These are phyloP conservation scores for Microcaecilia unicolor DNA, from an alignment of 2,797 vertebrate species.

Conservation along the genomic window DNA sequence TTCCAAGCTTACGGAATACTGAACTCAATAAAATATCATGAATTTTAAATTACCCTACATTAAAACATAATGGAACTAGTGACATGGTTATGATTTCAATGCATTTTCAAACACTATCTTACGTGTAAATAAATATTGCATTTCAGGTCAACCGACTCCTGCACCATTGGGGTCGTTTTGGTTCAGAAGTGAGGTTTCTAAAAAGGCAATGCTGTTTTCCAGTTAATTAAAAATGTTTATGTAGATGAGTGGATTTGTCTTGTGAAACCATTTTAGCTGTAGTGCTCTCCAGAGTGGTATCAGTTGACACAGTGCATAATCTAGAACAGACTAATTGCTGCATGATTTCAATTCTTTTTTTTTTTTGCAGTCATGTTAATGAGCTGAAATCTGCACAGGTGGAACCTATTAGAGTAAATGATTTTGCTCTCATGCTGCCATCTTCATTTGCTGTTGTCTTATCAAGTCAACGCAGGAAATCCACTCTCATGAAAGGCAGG, in stretches of 20 bases:
- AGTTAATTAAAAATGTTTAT: constrained; percentile 73
- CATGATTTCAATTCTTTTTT: constrained; percentile 70
- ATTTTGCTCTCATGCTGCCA: constrained; percentile 64
- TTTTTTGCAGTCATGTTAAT: constrained; percentile 71
- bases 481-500: constrained; percentile 57
- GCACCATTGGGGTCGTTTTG: constrained; percentile 44
- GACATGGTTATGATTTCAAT: constrained; percentile 37
- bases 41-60: too few relatives aligned
- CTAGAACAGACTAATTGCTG: constrained; percentile 71
- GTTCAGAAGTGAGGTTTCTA: constrained; percentile 54
- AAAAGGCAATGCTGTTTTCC: constrained; percentile 60
- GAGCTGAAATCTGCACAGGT: constrained; percentile 61
- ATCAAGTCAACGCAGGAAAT: constrained; percentile 60
- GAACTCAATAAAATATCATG: too few relatives aligned
- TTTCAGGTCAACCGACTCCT: constrained; percentile 57
- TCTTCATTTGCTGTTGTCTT: constrained; percentile 69
- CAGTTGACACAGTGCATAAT: constrained; percentile 69
- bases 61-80: constrained; percentile 23
- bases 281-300: constrained; percentile 68
- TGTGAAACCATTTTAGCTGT: constrained; percentile 63
- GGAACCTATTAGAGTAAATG: constrained; percentile 66
- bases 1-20: too few relatives aligned
- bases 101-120: constrained; percentile 48
- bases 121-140: constrained; percentile 56
- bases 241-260: constrained; percentile 67